These are phyloP conservation scores for Eucriotettix oculatus DNA, from an alignment of 2,888 invertebrate species.

Conservation along the genomic window DNA sequence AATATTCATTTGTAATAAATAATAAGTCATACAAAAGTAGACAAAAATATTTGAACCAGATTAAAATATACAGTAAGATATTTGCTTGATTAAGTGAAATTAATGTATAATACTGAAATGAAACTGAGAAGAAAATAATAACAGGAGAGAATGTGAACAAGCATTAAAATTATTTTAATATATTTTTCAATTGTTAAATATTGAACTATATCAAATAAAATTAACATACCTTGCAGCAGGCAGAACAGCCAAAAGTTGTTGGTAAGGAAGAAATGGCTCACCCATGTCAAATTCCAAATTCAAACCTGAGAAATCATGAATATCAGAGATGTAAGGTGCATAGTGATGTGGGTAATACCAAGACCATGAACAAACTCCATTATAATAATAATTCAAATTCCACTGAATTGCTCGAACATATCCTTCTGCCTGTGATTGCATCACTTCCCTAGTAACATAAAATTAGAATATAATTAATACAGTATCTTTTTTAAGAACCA, in stretches of 20 bases:
- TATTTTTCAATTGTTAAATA: not conserved
- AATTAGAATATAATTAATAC: not conserved
- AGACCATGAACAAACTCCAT: constrained; percentile 93
- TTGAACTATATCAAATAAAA: not conserved
- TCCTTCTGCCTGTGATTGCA: constrained; percentile 66
- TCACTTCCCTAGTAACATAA: constrained; percentile 40
- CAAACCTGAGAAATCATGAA: constrained; percentile 60
- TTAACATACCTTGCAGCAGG: constrained; percentile 49
- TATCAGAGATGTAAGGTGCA: constrained; percentile 89
- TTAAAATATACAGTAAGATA: too few relatives aligned
- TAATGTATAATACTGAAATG: too few relatives aligned
- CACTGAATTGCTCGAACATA: constrained; percentile 92
- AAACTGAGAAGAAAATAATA: too few relatives aligned
- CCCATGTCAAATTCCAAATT: constrained; percentile 71
- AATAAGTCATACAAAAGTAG: too few relatives aligned
- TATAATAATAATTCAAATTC: constrained; percentile 92
- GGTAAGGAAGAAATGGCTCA: constrained; percentile 80
- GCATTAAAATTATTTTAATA: not conserved
- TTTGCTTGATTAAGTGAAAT: too few relatives aligned
- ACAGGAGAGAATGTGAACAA: not conserved
- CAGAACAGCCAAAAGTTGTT: constrained; percentile 75
- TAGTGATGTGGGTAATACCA: constrained; percentile 98
- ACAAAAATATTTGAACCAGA: too few relatives aligned
- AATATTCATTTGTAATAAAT: too few relatives aligned
- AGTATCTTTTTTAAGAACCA: not conserved